Evolutionary conservation across 2,797 vertebrate species (phyloP).

Genomic region (Fistularia tabacaria): DNA sequence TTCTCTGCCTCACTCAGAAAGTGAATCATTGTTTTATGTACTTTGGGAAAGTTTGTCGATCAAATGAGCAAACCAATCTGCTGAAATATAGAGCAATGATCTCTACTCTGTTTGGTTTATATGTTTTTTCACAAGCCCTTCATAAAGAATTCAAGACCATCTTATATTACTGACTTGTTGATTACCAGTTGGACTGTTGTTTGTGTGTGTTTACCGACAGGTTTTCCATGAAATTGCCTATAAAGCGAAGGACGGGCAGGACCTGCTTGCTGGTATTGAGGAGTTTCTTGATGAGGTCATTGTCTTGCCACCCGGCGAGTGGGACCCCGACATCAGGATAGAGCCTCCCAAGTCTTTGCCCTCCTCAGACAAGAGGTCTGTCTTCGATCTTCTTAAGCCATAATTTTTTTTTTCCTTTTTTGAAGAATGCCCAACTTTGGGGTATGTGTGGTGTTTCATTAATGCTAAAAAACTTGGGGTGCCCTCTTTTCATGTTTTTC

Average conservation of each 20-base stretch:
- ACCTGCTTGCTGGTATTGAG: constrained; percentile 94
- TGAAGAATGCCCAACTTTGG: too few relatives aligned
- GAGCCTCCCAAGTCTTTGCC: constrained; percentile 95
- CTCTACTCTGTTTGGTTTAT: too few relatives aligned
- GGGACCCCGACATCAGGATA: constrained; percentile 97
- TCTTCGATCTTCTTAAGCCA: neutral
- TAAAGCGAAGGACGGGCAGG: constrained; percentile 91
- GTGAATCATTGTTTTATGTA: too few relatives aligned
- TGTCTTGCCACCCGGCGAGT: constrained; percentile 95
- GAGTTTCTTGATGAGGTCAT: constrained; percentile 98
- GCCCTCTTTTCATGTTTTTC: neutral
- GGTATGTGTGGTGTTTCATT: neutral
- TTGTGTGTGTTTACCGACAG: constrained; percentile 58
- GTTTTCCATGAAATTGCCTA: constrained; percentile 98
- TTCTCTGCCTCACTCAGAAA: too few relatives aligned
- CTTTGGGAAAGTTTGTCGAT: too few relatives aligned
- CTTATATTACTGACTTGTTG: constrained; percentile 2
- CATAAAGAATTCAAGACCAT: neutral
- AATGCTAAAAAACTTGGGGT: neutral
- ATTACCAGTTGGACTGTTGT: constrained; percentile 1
- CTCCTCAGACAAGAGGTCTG: constrained; percentile 94
- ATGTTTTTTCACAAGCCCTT: neutral
- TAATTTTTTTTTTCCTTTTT: constrained; percentile 12
- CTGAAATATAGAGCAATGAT: too few relatives aligned
- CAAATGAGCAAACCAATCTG: too few relatives aligned